These are phyloP conservation scores for Myiotriccus ornatus DNA, from an alignment of 2,797 vertebrate genomes.

Conservation along the genomic window DNA sequence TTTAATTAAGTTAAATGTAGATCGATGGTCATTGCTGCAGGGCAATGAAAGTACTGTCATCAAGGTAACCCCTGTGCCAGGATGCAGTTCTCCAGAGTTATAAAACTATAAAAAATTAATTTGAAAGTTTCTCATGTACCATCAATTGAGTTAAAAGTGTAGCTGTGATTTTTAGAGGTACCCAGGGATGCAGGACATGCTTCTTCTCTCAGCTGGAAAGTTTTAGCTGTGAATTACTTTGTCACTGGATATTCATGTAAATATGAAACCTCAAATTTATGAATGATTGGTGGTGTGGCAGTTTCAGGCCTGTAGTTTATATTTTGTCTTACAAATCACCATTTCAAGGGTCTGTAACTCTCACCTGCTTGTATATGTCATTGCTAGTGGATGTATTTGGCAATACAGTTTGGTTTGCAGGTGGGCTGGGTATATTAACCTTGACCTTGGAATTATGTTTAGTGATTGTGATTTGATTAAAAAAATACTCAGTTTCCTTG, in stretches of 20 bases:
- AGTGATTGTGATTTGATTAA: neutral
- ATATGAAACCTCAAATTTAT: neutral
- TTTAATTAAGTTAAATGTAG: slow-evolving; percentile 21
- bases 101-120: neutral
- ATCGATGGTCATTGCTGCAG: neutral
- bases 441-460: neutral
- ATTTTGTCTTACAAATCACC: neutral
- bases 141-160: neutral
- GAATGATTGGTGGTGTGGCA: neutral
- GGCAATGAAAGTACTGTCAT: neutral
- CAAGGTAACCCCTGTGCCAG: neutral
- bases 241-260: neutral
- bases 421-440: neutral
- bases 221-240: neutral
- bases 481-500: neutral
- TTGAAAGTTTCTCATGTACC: neutral
- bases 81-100: neutral
- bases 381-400: neutral
- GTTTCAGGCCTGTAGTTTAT: neutral
- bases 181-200: neutral
- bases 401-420: neutral
- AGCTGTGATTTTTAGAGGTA: neutral
- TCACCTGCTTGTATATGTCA: neutral
- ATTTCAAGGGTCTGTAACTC: neutral
- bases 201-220: neutral